A percentile compares a stretch with the other conserved stretches of the same genome.
Evolutionary conservation across 2,113 vertebrate species (phyloP).

Genomic region (Syngnathoides biaculeatus): DNA sequence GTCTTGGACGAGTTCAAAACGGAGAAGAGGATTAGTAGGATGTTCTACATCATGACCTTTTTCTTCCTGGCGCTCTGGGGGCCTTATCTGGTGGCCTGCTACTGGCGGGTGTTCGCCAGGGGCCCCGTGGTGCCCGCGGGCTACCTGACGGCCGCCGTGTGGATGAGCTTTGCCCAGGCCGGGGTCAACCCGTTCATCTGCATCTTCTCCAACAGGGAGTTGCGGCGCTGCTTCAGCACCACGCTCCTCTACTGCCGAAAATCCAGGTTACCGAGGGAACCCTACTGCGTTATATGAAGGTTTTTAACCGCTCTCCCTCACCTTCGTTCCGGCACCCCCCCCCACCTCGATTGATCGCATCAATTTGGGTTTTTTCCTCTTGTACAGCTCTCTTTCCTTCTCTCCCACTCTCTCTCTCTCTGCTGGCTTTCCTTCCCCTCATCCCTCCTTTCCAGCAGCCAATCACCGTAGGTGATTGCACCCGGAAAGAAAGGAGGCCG

Average conservation of each 20-base stretch:
- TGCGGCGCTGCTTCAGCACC: conserved; percentile 99
- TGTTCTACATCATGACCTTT: conserved; percentile 99
- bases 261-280: conserved; percentile 99
- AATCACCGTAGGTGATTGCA: background rate
- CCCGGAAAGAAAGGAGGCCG: conserved; percentile 51
- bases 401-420: conserved; percentile 52
- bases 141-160: conserved; percentile 97
- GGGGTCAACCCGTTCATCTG: conserved; percentile 99
- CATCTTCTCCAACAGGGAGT: conserved; percentile 99
- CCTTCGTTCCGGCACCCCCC: conserved; percentile 52
- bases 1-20: conserved; percentile 99
- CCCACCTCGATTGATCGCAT: conserved; percentile 64
- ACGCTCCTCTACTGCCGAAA: conserved; percentile 99
- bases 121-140: conserved; percentile 92
- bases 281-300: conserved; percentile 99
- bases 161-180: conserved; percentile 99
- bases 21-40: conserved; percentile 99
- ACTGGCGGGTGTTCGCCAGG: conserved; percentile 98
- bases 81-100: conserved; percentile 97
- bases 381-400: conserved; percentile 69
- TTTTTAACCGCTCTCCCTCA: conserved; percentile 53
- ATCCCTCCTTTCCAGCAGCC: conserved; percentile 21
- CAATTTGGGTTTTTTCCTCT: conserved; percentile 60
- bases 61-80: conserved; percentile 98
- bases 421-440: conserved; percentile 45